Evolutionary conservation across 2,113 vertebrate species (phyloP), one percentile per base, ranked within the genome.

Genomic region (Mola mola): DNA sequence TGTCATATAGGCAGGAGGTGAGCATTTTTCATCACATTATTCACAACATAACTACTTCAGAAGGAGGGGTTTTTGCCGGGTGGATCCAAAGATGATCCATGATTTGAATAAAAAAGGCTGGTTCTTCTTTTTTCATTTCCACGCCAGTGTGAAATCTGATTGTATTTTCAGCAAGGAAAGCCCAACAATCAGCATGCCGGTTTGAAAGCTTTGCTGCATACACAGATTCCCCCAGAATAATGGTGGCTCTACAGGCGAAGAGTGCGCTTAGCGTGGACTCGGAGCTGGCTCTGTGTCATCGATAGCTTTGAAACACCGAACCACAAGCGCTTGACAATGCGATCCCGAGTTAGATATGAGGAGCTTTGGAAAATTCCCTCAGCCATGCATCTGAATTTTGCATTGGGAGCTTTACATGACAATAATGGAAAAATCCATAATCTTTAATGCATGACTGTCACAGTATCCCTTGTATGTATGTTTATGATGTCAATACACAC

Each of bases 11-110:
- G 59, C 40, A 52, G 9, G 41, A 67, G 29, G 49, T 49, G 57
- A 28, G 49, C 81, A 73, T 88, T 88, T 81, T 50, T 86, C 81
- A 85, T 60, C 72, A 58, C 12, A 59, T 67, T 61, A 75, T 81
- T 66, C 48, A 22, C 60, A 40, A 36, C 49, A 22, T 71, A n/a
- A n/a, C 63, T 41, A 42, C n/a, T 67, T 71, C 51, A 37, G 46
- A 71, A 75, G 58, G 38, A 26, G 13, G 21, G 8, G 29, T 52
- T 77, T 58, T 10, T 72, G 57, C 22, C 46, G 59, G 42, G 25
- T 50, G 42, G 47, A 72, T 84, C 66, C 47, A 52, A 58, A 43
- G 36, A 70, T 68, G 51, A 75, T 70, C 65, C 60, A 75, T 64
- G 71, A 78, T 88, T 75, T 82, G 78, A 86, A 82, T 82, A 80